These are phyloP conservation scores for Sylvia atricapilla DNA, from an alignment of 2,113 vertebrate genomes.

Conservation along the genomic window DNA sequence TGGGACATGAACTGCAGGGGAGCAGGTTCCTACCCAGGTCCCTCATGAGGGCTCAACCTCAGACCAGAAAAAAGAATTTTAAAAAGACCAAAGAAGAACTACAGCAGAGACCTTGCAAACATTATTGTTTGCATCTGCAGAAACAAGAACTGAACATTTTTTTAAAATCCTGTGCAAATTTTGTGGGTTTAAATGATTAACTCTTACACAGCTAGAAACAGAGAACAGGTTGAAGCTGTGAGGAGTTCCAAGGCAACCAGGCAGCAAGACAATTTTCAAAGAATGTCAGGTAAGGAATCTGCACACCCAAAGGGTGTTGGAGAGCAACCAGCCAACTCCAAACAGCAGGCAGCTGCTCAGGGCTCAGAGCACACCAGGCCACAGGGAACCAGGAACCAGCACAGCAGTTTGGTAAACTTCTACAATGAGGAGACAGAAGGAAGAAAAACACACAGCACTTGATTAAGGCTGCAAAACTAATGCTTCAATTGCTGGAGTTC, in stretches of 20 bases:
- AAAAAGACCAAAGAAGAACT: not conserved
- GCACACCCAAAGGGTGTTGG: not conserved
- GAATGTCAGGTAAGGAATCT: not conserved
- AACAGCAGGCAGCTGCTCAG: not conserved
- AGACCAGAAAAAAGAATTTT: not conserved
- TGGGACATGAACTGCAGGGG: not conserved
- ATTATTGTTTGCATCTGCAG: not conserved
- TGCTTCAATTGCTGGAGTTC: constrained; percentile 10
- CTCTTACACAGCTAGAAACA: not conserved
- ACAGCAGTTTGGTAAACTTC: not conserved
- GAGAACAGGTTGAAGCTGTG: not conserved
- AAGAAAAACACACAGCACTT: not conserved
- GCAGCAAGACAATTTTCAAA: not conserved
- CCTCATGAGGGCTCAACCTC: not conserved
- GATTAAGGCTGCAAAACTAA: constrained; percentile 38
- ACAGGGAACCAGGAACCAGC: not conserved
- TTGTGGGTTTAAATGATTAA: not conserved
- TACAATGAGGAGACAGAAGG: not conserved
- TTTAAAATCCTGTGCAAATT: not conserved
- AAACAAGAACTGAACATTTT: not conserved
- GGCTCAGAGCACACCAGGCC: not conserved
- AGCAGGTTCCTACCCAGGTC: not conserved
- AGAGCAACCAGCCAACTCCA: not conserved
- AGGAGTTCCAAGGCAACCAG: not conserved
- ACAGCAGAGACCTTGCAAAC: not conserved